These are phyloP conservation scores for Drosophila prolongata DNA, from an alignment of 2,888 invertebrate species.

Conservation along the genomic window DNA sequence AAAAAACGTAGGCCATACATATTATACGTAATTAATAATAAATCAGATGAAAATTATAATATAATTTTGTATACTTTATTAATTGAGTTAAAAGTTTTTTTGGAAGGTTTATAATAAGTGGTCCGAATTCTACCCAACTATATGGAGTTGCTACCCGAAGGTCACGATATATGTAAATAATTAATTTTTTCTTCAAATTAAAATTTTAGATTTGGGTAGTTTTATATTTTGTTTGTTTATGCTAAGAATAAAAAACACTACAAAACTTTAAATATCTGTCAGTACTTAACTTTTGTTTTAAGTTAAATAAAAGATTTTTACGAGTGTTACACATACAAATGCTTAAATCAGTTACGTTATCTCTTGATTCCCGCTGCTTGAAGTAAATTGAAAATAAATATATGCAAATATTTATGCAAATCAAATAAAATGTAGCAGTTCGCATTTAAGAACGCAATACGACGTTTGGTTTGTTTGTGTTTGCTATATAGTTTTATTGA, in stretches of 20 bases:
- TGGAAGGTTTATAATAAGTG: no score
- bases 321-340: slow-evolving; percentile 1
- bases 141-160: no score
- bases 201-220: no score
- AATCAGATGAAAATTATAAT: no score
- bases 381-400: slow-evolving; percentile 13
- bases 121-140: no score
- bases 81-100: not conserved
- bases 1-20: no score
- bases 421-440: slow-evolving; percentile 12
- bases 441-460: slow-evolving; percentile 13
- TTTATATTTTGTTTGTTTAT: no score
- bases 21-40: no score
- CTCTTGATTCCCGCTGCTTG: slow-evolving; percentile 9
- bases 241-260: no score
- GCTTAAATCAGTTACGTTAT: slow-evolving; percentile 5
- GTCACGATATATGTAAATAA: no score
- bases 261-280: not conserved
- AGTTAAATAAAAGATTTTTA: not conserved
- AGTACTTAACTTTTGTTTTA: not conserved
- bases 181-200: no score
- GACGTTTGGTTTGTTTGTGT: slow-evolving; percentile 14
- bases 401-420: slow-evolving; percentile 15
- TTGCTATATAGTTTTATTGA: slow-evolving; percentile 43
- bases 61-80: not conserved